Evolutionary conservation across 1,140 invertebrate species (phyloP).

Genomic region (Atta cephalotes): DNA sequence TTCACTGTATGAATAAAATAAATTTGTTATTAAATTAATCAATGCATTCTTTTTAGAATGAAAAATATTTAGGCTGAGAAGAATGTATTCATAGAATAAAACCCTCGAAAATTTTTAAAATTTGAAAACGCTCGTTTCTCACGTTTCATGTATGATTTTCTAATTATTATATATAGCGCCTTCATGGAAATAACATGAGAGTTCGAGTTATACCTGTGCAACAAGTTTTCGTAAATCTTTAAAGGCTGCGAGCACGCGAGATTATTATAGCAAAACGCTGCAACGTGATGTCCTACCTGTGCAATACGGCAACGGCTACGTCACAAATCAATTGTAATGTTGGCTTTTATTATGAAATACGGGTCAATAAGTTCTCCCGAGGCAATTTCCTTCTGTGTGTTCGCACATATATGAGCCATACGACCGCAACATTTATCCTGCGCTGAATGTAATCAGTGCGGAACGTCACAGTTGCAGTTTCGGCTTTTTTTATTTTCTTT

Average conservation of each 20-base stretch:
- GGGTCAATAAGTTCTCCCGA: slow-evolving; percentile 40
- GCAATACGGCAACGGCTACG: slow-evolving; percentile 12
- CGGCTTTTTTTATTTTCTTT: not conserved
- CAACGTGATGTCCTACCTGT: not conserved
- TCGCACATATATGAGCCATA: not conserved
- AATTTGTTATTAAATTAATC: not conserved
- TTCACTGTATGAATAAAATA: not conserved
- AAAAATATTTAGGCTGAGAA: not conserved
- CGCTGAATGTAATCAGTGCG: not conserved
- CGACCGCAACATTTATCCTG: not conserved
- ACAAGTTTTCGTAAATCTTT: slow-evolving; percentile 62
- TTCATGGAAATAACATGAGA: slow-evolving; percentile 10
- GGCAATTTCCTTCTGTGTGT: slow-evolving; percentile 18
- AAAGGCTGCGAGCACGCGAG: slow-evolving; percentile 38
- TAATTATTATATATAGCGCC: not conserved
- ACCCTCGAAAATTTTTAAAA: not conserved
- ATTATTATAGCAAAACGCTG: slow-evolving; percentile 36
- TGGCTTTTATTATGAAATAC: slow-evolving; percentile 61
- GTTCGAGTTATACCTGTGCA: slow-evolving; percentile 8
- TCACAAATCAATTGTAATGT: slow-evolving; percentile 59
- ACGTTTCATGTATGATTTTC: not conserved
- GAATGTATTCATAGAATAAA: not conserved
- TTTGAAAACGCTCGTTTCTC: not conserved
- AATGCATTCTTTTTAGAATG: not conserved
- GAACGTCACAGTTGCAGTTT: slow-evolving; percentile 1